These are phyloP conservation scores for Papilio glaucus DNA, from an alignment of 1,140 invertebrate species.

Conservation along the genomic window DNA sequence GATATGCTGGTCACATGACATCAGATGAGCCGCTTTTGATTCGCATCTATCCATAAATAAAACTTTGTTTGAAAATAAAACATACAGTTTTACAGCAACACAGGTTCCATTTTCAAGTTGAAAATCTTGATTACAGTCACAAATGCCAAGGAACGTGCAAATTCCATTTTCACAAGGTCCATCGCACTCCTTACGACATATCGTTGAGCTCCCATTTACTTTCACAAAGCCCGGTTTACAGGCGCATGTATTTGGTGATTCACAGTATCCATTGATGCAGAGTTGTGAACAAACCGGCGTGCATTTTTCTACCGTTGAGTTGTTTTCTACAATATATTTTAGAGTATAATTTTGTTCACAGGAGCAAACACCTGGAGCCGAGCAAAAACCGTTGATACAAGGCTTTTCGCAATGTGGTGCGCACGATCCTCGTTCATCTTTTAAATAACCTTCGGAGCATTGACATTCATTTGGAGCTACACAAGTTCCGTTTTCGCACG, in stretches of 20 bases:
- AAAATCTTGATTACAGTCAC: conserved; percentile 57
- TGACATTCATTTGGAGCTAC: conserved; percentile 40
- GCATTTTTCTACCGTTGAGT: conserved; percentile 27
- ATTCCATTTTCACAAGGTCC: conserved; percentile 40
- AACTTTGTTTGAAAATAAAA: not conserved
- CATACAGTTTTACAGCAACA: conserved; percentile 42
- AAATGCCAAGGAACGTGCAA: conserved; percentile 57
- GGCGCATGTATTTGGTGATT: conserved; percentile 39
- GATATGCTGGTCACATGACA: too few species aligned
- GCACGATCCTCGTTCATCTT: conserved; percentile 38
- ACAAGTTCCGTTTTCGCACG: conserved; percentile 74
- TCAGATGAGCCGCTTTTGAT: too few species aligned
- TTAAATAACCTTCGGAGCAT: conserved; percentile 39
- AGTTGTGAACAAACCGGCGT: conserved; percentile 33
- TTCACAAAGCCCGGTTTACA: conserved; percentile 43
- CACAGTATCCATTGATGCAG: conserved; percentile 42
- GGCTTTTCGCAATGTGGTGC: conserved; percentile 39
- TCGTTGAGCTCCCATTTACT: not conserved
- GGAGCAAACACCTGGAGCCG: conserved; percentile 38
- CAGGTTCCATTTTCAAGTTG: conserved; percentile 43
- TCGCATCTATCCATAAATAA: not conserved
- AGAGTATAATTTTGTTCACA: conserved; percentile 40
- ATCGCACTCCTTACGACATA: conserved; percentile 48
- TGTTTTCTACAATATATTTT: not conserved
- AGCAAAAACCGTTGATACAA: conserved; percentile 42